Evolutionary conservation across 2,888 invertebrate genomes (phyloP), one percentile per base, ranked within the genome.

Genomic region (Hydroisotoma schaefferi): DNA sequence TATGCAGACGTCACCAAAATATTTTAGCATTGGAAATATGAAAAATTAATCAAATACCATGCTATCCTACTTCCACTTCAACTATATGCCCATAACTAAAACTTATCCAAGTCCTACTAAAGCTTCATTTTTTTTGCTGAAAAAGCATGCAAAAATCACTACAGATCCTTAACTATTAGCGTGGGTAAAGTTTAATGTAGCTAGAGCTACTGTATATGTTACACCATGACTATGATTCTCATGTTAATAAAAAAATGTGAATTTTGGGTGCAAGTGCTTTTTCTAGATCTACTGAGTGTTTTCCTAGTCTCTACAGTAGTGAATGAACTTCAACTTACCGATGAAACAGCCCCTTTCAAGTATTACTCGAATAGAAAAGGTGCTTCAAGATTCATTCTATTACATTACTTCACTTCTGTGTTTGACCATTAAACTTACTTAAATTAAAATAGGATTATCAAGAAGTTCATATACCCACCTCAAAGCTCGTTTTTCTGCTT

Each of bases 291-390:
- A 12, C 29, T 67, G 33, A 59, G 61, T 12, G 49, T 55, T 2
- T 10, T 67, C 25, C 54, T 67, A 10, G 61, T 47, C 29, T 61
- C 67, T 18, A 44, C 57, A 5, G 47, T 58, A 2, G 5, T 53
- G 10, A 49, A 25, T 6, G 49, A 28, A 12, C 22, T 22, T 23
- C 53, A 40, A n/a, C 22, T 5, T 2, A 18, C 22, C 4, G 55
- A 55, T 25, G 46, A 28, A 29, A 6, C 28, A 4, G 54, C 20
- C 26, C 4, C 5, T 22, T 58, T 54, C 52, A 66, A 61, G 58
- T 63, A 57, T 43, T 66, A 63, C 56, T 38, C 60, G 3, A 63
- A 66, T 38, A 66, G 60, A 55, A 66, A 63, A 66, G 66, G 66
- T 66, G 40, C 40, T 33, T 15, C 33, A 10, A 8, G 15, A 10